Conservation (phyloP, 2,113 vertebrate species). For the Xenotilapia leptura region DNA sequence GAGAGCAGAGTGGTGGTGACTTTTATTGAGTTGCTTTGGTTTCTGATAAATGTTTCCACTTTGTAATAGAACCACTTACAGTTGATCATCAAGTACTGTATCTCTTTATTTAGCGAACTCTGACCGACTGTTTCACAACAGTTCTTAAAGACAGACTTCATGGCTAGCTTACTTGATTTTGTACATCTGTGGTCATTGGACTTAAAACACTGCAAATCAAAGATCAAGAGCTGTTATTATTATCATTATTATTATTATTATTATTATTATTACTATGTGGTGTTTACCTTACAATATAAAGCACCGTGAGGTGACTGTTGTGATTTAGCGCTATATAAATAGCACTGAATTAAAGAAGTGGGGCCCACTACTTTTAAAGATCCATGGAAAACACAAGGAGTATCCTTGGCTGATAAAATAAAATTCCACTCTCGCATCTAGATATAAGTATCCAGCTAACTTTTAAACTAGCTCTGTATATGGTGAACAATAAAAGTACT, state of each 20-base stretch:
- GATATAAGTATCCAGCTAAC: background rate
- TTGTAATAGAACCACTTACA: background rate
- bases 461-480: background rate
- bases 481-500: background rate
- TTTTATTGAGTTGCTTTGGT: background rate
- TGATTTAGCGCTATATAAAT: background rate
- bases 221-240: background rate
- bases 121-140: background rate
- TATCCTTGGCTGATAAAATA: background rate
- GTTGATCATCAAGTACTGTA: background rate
- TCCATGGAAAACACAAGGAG: background rate
- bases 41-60: background rate
- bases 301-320: background rate
- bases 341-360: background rate
- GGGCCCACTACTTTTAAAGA: background rate
- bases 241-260: background rate
- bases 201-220: background rate
- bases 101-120: background rate
- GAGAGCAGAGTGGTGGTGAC: background rate
- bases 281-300: background rate
- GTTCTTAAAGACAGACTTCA: background rate
- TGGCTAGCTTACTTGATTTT: background rate
- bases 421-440: background rate
- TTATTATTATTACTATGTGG: rapidly evolving
- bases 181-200: background rate